Percentiles rank a stretch among this genome's conserved stretches.
Conservation (phyloP, 2,888 invertebrate genomes). For the Vanessa cardui region DNA sequence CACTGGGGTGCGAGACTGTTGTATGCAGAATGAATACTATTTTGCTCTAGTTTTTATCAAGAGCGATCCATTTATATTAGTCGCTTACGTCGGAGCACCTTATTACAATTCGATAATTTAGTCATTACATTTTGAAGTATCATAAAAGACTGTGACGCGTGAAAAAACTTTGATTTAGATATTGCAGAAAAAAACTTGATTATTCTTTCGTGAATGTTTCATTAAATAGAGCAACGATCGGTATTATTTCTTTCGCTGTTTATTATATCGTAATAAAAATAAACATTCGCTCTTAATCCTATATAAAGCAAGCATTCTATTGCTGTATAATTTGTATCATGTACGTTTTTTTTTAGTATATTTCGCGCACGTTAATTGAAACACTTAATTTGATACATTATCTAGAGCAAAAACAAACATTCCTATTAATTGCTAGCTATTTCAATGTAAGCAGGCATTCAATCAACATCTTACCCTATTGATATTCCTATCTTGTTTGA, state of each 20-base stretch:
- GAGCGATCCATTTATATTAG: slow-evolving; percentile 1
- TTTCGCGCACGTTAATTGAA: not conserved
- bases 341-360: not conserved
- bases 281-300: slow-evolving; percentile 11
- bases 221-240: slow-evolving; percentile 35
- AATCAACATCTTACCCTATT: slow-evolving; percentile 61
- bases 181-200: slow-evolving; percentile 32
- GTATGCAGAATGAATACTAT: slow-evolving; percentile 21
- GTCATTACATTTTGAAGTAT: slow-evolving; percentile 31
- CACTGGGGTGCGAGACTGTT: slow-evolving; percentile 55
- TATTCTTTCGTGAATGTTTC: slow-evolving; percentile 27
- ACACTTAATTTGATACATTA: not conserved
- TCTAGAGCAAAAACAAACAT: not conserved
- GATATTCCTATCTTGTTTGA: slow-evolving; percentile 66
- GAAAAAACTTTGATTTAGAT: slow-evolving; percentile 35
- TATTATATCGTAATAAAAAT: slow-evolving; percentile 17
- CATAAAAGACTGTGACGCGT: slow-evolving; percentile 26
- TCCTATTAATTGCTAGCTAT: slow-evolving; percentile 41
- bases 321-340: not conserved
- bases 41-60: slow-evolving; percentile 6
- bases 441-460: slow-evolving; percentile 55
- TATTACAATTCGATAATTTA: slow-evolving; percentile 44
- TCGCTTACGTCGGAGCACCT: slow-evolving; percentile 9
- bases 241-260: slow-evolving; percentile 35
- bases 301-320: not conserved